Base-by-base conservation (phyloP, 2,113 vertebrate species). In the Lamprologus callipterus region DNA sequence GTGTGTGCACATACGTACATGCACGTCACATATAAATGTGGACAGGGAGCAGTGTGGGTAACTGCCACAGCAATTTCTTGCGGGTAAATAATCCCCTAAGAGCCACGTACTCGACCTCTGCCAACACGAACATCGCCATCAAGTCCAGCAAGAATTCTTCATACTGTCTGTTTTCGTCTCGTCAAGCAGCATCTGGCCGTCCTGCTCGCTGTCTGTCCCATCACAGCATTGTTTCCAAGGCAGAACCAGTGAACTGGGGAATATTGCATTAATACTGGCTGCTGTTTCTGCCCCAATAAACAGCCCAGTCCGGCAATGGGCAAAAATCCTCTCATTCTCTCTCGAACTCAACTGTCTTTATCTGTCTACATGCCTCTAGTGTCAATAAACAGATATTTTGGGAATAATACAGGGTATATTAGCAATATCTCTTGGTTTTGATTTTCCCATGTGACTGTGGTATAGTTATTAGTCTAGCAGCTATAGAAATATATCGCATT, bases 241-340 rank as follows among this genome's bases (percentile, higher is more conserved):
- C 84, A 68, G 68, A 93, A 45, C 45, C 81, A 91, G 84, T 87
- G 35, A 93, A 58, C 92, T 92, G 78, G 57, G 83, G 57, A 85
- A 35, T 87, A 92, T 91, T 85, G 60, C 49, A 47, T 84, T 91
- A 87, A 93, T 88, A 87, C 80, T 90, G 80, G 26, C 60, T 79
- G 70, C 33, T 49, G 80, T 78, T 94, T 95, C 91, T 90, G 90
- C 90, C 88, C 88, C 86, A 94, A 73, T 93, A 91, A 92, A 75
- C 92, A 82, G 45, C 19, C 58, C 55, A 84, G 55, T 86, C 26
- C 75, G 3, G 42, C 80, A 49, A 54, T 33, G 53, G 33, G 31
- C 42, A 78, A 81, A 60, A 3, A 42, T 51, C 49, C 53, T 82
- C 26, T 9, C 33, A 14, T 57, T 53, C 23, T 23, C 68, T 31